Evolutionary conservation across 2,888 invertebrate species (phyloP), one percentile per base, ranked within the genome.

Genomic region (Scaptomyza flava): DNA sequence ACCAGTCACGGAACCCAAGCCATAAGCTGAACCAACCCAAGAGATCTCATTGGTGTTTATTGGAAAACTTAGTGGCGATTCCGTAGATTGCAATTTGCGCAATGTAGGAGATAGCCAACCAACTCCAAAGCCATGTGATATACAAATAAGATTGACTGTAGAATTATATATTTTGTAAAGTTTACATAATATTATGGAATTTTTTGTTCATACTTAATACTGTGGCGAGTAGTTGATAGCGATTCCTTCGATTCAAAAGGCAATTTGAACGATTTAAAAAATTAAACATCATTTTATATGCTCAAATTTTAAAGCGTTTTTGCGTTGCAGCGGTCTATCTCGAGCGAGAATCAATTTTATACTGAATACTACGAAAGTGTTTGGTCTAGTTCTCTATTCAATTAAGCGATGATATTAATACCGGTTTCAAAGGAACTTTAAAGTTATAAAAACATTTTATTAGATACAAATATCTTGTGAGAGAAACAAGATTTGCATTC

Each of bases 81-180:
- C 67, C 0, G 33, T 4, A 0, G 90, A 87, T 45, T 90, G 87
- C 12, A 92, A 68, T 52, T 85, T 86, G 2, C 82, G 69, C 12
- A 92, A 59, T 6, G 87, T 89, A n/a, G 92, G 92, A 5, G 91
- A 87, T 0, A 90, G 68, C 92, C 92, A 92, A 14, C 91, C 92
- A 6, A 90, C 43, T 12, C 89, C 88, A 17, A 90, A 78, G 45
- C 92, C 92, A 83, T 92, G 92, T 2, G 89, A 78, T 47, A 92
- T 71, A 38, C 89, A 76, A 34, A 92, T 87, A 5, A 91, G 71
- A 61, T 91, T 91, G 2, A 89, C 92, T 92, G 46, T 3, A 38
- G 36, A 38, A 38, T 27, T 3, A 27, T 27, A 27, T 27, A 38
- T 38, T 33, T 33, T 33, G 9, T 33, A 2, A 14, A 14, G 12